phyloP scores from a whole-genome alignment of 1,140 invertebrate species.

The Potamilus streckersoni region DNA sequence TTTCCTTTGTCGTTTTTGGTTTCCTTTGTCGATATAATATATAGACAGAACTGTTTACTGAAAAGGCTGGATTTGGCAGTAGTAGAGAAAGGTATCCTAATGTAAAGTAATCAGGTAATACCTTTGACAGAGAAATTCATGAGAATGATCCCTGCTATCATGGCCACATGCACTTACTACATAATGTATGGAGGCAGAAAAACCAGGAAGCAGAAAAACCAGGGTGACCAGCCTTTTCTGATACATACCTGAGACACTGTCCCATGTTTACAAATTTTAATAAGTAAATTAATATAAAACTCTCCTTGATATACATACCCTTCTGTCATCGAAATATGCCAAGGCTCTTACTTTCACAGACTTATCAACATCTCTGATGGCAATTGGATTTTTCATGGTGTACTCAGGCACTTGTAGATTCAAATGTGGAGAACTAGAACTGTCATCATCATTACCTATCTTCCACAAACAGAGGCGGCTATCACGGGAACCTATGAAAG shows the following conservation, averaged over 20 bases:
- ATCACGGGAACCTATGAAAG: conserved; percentile 78
- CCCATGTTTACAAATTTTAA: no score
- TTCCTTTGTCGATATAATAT: no score
- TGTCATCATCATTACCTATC: conserved; percentile 60
- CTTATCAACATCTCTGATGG: conserved; percentile 80
- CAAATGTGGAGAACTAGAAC: conserved; percentile 33
- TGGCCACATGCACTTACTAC: no score
- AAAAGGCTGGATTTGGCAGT: no score
- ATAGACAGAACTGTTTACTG: no score
- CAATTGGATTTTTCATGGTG: conserved; percentile 76
- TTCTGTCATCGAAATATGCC: conserved; percentile 80
- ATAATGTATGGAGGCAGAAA: neutral
- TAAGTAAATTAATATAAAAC: no score
- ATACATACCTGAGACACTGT: neutral
- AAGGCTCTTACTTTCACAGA: conserved; percentile 86
- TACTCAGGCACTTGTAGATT: conserved; percentile 56
- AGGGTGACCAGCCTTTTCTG: neutral
- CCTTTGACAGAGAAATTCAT: no score
- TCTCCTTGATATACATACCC: conserved; percentile 39
- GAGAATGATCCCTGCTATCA: no score
- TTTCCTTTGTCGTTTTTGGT: no score
- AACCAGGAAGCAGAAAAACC: neutral
- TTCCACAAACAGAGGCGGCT: conserved; percentile 74
- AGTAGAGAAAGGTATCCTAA: no score
- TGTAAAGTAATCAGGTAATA: no score